A percentile compares a stretch with the other conserved stretches of the same genome.
Conservation (phyloP, 2,113 vertebrate species). For the Lepisosteus osseus region DNA sequence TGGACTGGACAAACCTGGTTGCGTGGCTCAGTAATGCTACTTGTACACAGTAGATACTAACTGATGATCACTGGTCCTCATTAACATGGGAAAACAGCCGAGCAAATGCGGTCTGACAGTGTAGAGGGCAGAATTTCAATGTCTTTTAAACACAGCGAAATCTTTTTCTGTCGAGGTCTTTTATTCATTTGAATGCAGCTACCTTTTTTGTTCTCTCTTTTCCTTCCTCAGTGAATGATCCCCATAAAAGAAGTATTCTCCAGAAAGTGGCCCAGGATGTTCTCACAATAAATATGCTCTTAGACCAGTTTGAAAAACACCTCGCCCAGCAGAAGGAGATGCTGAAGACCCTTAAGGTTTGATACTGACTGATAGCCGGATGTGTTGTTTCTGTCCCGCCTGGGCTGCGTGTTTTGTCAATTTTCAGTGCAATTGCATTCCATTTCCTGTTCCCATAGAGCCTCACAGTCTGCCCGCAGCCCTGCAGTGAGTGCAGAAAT, state of each 20-base stretch:
- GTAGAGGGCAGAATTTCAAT: background rate
- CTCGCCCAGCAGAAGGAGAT: conserved; percentile 48
- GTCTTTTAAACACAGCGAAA: background rate
- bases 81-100: too few relatives aligned
- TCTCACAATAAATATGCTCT: conserved; percentile 37
- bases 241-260: conserved; percentile 41
- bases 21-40: too few relatives aligned
- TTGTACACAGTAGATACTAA: too few relatives aligned
- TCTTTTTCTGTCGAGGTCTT: too few relatives aligned
- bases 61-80: too few relatives aligned
- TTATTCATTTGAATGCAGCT: too few relatives aligned
- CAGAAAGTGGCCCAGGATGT: conserved; percentile 56
- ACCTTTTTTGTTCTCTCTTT: background rate
- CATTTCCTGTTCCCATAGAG: too few relatives aligned
- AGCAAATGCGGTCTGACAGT: background rate
- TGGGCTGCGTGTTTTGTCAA: too few relatives aligned
- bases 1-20: too few relatives aligned
- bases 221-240: conserved; percentile 47
- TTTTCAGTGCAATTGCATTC: too few relatives aligned
- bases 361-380: background rate
- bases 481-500: too few relatives aligned
- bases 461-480: too few relatives aligned
- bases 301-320: conserved; percentile 56
- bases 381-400: background rate
- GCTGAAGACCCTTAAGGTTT: conserved; percentile 56